These are phyloP conservation scores for Porites lutea DNA, from an alignment of 64 coral and sea anemone species.

Conservation along the genomic window DNA sequence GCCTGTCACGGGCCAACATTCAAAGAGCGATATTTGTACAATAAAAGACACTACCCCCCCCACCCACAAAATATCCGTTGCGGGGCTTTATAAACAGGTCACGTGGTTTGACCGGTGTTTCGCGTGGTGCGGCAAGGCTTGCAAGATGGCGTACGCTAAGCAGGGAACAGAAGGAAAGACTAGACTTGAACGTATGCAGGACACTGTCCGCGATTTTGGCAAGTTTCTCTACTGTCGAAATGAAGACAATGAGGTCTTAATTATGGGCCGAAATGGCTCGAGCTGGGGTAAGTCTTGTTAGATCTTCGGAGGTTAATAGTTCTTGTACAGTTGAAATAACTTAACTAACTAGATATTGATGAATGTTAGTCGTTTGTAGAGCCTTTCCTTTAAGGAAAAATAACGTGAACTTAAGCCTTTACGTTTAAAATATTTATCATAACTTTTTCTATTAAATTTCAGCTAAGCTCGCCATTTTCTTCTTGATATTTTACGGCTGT, in stretches of 20 bases:
- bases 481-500: constrained; percentile 90
- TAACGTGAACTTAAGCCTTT: background rate
- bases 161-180: constrained; percentile 78
- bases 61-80: background rate
- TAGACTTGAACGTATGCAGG: constrained; percentile 66
- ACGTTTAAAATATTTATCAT: background rate
- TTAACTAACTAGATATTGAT: background rate
- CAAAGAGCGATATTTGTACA: background rate
- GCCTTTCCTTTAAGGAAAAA: background rate
- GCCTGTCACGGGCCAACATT: no score
- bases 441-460: constrained; percentile 39
- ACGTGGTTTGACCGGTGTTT: constrained; percentile 65
- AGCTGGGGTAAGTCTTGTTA: constrained; percentile 82
- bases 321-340: background rate
- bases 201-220: constrained; percentile 42
- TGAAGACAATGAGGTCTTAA: constrained; percentile 69
- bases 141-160: constrained; percentile 98
- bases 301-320: background rate
- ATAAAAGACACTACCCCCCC: background rate
- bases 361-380: constrained; percentile 6
- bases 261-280: constrained; percentile 79
- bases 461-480: constrained; percentile 89
- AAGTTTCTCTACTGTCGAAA: constrained; percentile 80
- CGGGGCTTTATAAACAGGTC: constrained; percentile 36
- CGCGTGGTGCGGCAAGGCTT: constrained; percentile 67